Evolutionary conservation across 2,113 vertebrate species (phyloP), one percentile per base, ranked within the genome.

Genomic region (Chaetodon trifascialis): DNA sequence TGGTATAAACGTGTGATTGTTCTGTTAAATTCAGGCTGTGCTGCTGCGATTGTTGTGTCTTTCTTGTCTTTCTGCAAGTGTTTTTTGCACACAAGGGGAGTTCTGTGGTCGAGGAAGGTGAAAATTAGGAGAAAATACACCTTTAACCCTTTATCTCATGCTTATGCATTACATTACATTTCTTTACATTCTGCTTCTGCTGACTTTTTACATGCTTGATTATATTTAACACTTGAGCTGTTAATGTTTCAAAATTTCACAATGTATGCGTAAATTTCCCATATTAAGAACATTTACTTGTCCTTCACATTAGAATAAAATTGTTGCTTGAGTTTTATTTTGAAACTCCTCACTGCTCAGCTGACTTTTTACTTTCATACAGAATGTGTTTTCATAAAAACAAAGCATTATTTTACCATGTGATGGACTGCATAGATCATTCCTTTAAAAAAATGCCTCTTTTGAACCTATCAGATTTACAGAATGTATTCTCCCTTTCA

Each of bases 1-100:
- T 81, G 73, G 23, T 65, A 78, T 70, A 67, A 60, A 46, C 7
- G 9, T 62, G 21, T 11, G 12, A 15, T 36, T 44, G 42, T n/a
- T 30, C 30, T 30, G 30, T 30, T 30, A 30, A 30, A 30, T 30
- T 30, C 30, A 30, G 30, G 30, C 30, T 30, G 30, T 30, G 30
- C 30, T 30, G 30, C 30, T 30, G 30, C 5, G 40, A 42, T 42
- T 42, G 40, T 40, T 40, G 4, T 40, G 38, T 7, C 6, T 7
- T 6, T 42, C 40, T 42, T 42, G 5, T 42, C 9, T 42, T 42
- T 15, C 51, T 40, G 10, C 8, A 7, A 30, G 30, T 30, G 30
- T 30, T 30, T 30, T 30, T 30, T 30, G 30, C 30, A 40, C 38
- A 40, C 38, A 40, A 5, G 38, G 8, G 38, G 38, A 40, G 5